These are phyloP conservation scores for Paraescarpia echinospica DNA, from an alignment of 1,140 invertebrate genomes.

Conservation along the genomic window DNA sequence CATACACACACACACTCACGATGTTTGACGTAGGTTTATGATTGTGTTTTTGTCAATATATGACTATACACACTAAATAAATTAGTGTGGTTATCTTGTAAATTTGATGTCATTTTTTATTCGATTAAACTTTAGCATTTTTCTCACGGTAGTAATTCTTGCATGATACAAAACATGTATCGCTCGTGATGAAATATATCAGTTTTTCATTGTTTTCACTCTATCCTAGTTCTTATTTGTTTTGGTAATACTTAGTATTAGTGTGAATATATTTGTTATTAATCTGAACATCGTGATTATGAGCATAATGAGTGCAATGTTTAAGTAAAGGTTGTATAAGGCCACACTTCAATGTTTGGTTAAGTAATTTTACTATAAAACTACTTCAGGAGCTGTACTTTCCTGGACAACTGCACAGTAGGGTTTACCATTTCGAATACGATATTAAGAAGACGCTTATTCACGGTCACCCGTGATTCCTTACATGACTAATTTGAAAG, in stretches of 20 bases:
- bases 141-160: neutral
- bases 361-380: neutral
- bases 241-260: neutral
- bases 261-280: neutral
- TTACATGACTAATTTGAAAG: neutral
- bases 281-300: neutral
- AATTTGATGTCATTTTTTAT: too few relatives aligned
- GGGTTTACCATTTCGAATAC: neutral
- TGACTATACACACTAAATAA: too few relatives aligned
- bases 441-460: neutral
- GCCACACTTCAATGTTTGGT: neutral
- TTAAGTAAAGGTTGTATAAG: neutral
- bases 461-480: neutral
- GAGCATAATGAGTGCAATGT: neutral
- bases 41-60: too few relatives aligned
- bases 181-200: neutral
- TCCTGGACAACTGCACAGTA: neutral
- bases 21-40: neutral
- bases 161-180: neutral
- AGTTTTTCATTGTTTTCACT: neutral
- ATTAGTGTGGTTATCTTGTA: too few relatives aligned
- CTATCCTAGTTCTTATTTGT: neutral
- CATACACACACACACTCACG: neutral
- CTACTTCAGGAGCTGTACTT: neutral
- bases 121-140: too few relatives aligned